phyloP scores from a whole-genome alignment of 2,888 invertebrate species.

The Neocrepidodera transversa region DNA sequence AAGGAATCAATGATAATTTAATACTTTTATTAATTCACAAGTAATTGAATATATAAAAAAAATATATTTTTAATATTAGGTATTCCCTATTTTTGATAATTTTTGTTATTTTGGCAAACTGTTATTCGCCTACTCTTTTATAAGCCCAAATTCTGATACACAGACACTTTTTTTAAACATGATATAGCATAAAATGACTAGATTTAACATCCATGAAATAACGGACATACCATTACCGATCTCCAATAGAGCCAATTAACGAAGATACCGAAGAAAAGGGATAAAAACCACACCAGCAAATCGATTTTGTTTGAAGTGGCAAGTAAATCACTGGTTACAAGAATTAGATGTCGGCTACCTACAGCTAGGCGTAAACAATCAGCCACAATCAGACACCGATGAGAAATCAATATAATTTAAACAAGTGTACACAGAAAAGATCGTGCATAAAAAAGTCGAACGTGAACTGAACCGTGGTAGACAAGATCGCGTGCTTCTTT shows the following conservation, averaged over 20 bases:
- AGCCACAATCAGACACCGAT: slow-evolving; percentile 26
- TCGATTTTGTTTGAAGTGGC: slow-evolving; percentile 38
- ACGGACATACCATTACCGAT: not conserved
- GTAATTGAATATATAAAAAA: too few relatives aligned
- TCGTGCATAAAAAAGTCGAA: slow-evolving; percentile 17
- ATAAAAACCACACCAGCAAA: slow-evolving; percentile 24
- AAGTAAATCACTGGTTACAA: slow-evolving; percentile 37
- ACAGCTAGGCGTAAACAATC: slow-evolving; percentile 36
- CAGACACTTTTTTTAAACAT: not conserved
- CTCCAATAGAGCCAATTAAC: slow-evolving; percentile 13
- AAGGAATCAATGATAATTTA: too few relatives aligned
- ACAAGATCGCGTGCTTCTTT: slow-evolving; percentile 18
- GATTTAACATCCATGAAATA: slow-evolving; percentile 21
- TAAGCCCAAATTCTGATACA: too few relatives aligned
- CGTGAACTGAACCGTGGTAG: slow-evolving; percentile 12
- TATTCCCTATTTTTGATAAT: too few relatives aligned
- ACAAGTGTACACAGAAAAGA: slow-evolving; percentile 19
- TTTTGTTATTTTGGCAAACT: too few relatives aligned
- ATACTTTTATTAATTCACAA: too few relatives aligned
- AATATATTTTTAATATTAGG: too few relatives aligned
- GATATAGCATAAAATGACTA: not conserved
- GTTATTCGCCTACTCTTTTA: too few relatives aligned
- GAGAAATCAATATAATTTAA: slow-evolving; percentile 36
- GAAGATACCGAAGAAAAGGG: slow-evolving; percentile 15
- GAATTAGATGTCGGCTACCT: slow-evolving; percentile 34